Percentiles rank a stretch among this genome's conserved stretches.
Evolutionary conservation across 2,888 invertebrate species (phyloP).

Genomic region (Archaeoteleia sp.): DNA sequence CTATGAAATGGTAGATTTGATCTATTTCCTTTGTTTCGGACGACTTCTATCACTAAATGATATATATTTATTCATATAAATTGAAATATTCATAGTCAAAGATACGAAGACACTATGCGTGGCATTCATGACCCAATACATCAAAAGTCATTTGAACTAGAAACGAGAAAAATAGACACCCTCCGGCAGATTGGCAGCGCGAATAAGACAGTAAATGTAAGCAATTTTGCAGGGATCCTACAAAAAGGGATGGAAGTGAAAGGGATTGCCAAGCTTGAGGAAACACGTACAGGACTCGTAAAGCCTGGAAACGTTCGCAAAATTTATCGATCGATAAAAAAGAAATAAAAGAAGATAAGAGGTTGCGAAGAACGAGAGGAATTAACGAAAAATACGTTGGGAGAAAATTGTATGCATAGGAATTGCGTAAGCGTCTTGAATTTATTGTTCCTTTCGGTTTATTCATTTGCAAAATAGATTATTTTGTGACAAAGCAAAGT

Average conservation of each 20-base stretch:
- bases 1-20: too few relatives aligned
- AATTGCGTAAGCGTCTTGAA: conserved; percentile 6
- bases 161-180: background rate
- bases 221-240: conserved; percentile 31
- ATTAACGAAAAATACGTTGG: conserved; percentile 27
- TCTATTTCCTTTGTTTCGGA: too few relatives aligned
- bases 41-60: too few relatives aligned
- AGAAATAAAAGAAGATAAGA: conserved; percentile 28
- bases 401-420: conserved; percentile 12
- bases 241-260: conserved; percentile 4
- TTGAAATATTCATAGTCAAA: too few relatives aligned
- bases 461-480: too few relatives aligned
- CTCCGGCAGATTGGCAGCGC: conserved; percentile 26
- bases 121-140: background rate
- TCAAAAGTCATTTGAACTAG: conserved; percentile 12
- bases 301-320: conserved; percentile 36
- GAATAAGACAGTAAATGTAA: conserved; percentile 38
- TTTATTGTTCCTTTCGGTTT: too few relatives aligned
- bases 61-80: too few relatives aligned
- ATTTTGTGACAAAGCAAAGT: too few relatives aligned
- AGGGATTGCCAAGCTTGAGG: conserved; percentile 32
- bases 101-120: too few relatives aligned
- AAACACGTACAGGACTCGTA: conserved; percentile 13
- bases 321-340: conserved; percentile 42
- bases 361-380: conserved; percentile 23